phyloP scores from a whole-genome alignment of 2,797 vertebrate species.

The Spinus pinus region DNA sequence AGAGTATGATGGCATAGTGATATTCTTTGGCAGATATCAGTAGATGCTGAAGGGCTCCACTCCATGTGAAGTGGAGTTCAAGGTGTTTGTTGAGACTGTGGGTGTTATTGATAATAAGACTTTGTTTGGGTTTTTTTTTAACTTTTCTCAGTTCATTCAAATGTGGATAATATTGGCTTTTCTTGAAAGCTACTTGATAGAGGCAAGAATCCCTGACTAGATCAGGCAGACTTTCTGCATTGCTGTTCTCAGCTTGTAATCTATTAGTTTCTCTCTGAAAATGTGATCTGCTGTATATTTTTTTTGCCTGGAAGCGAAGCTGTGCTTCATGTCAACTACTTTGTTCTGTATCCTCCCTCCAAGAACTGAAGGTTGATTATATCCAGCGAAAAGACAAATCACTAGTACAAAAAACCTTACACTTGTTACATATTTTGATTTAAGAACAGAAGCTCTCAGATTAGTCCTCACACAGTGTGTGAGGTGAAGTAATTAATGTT shows the following conservation, averaged over 20 bases:
- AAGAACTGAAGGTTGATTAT: not conserved
- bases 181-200: not conserved
- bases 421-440: not conserved
- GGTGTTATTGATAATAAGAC: not conserved
- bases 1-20: too few species aligned
- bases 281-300: not conserved
- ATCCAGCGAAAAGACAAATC: not conserved
- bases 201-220: not conserved
- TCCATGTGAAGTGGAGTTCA: not conserved
- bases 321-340: not conserved
- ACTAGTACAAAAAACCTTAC: not conserved
- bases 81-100: not conserved
- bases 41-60: not conserved
- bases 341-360: not conserved
- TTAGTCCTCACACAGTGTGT: not conserved
- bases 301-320: not conserved
- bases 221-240: not conserved
- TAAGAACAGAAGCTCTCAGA: not conserved
- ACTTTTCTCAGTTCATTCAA: not conserved
- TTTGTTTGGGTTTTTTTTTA: not conserved
- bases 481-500: not conserved
- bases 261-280: not conserved
- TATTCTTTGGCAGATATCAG: not conserved
- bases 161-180: not conserved
- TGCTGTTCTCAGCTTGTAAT: not conserved